Evolutionary conservation across 2,113 vertebrate species (phyloP).

Genomic region (Pelobates fuscus): DNA sequence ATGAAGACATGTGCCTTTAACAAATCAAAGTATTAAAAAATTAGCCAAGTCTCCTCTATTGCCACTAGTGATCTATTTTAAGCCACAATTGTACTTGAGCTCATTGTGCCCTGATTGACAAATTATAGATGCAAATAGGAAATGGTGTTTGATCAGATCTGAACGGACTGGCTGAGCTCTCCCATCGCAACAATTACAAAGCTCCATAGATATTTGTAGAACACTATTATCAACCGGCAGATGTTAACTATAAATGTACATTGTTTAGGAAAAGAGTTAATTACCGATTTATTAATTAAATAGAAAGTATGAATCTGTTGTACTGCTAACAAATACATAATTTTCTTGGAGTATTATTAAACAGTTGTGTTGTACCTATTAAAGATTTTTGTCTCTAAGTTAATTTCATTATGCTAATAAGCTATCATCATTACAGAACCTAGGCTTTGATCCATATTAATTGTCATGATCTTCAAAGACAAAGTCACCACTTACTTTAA

Average conservation of each 20-base stretch:
- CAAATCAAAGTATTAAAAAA: conserved; percentile 33
- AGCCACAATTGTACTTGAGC: background rate
- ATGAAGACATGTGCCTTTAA: conserved; percentile 1
- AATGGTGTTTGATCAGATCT: conserved; percentile 22
- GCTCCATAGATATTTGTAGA: conserved; percentile 53
- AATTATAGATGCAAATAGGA: conserved; percentile 47
- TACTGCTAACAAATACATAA: conserved; percentile 95
- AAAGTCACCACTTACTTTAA: conserved; percentile 99
- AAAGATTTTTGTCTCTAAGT: conserved; percentile 99
- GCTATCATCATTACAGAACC: conserved; percentile 96
- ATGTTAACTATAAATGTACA: conserved; percentile 78
- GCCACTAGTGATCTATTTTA: conserved; percentile 28
- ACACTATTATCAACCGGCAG: conserved; percentile 73
- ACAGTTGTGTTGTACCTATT: conserved; percentile 97
- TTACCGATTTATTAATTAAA: conserved; percentile 98
- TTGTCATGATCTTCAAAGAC: conserved; percentile 99
- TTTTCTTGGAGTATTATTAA: conserved; percentile 98
- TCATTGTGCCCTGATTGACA: conserved; percentile 31
- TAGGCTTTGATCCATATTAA: conserved; percentile 98
- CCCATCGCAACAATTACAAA: conserved; percentile 55
- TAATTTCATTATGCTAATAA: conserved; percentile 99
- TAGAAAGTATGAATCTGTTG: conserved; percentile 96
- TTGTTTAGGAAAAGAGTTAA: conserved; percentile 88
- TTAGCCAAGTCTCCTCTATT: background rate
- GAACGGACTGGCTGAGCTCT: conserved; percentile 57